Base-by-base conservation (phyloP, 1,140 invertebrate genomes). In the Drosophila eugracilis region DNA sequence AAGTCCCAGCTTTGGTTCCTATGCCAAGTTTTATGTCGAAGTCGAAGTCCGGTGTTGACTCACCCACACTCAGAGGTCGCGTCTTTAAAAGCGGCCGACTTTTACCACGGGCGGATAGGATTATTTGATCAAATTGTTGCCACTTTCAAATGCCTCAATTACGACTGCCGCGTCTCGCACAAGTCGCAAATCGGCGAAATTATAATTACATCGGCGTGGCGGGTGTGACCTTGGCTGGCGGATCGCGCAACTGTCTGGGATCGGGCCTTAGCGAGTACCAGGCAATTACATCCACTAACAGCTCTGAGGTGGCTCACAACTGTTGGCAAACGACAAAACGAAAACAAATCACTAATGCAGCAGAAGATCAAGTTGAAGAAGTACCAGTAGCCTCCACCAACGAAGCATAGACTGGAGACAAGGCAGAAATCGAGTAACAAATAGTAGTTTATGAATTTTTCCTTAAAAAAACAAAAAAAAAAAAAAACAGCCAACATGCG, bases 201-300 rank as follows among this genome's bases (percentile, higher is more conserved):
- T 73, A 73, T 73, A 62, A 53, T 62, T 67, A 60, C 60, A 67
- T 62, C 70, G 69, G 22, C 54, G 24, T 72, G 54, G 41, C 70
- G 42, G 48, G 39, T 74, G 70, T 74, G 70, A 74, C 70, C 70
- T 74, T 74, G 69, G 57, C 34, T 15, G 10, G 2, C 7, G 15
- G 21, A 37, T 72, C 74, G 49, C 57, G 69, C 69, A 74, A 74
- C 49, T 10, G 28, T 32, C 30, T 34, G n/a, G 5, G 39, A n/a
- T 3, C 7, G 93, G 5, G 36, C 53, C 28, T 48, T 44, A 19
- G 22, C 94, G 94, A 0, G 42, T 63, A 53, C 17, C 59, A 45
- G 58, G 24, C 45, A 57, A 74, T 74, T 75, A 75, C 70, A 66
- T 75, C 58, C 57, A 57, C 70, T 75, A 37, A 66, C 17, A 63